Percentiles rank a stretch among this genome's conserved stretches.
Conservation (phyloP, 1,140 invertebrate species). For the Drosophila pseudoananassae region DNA sequence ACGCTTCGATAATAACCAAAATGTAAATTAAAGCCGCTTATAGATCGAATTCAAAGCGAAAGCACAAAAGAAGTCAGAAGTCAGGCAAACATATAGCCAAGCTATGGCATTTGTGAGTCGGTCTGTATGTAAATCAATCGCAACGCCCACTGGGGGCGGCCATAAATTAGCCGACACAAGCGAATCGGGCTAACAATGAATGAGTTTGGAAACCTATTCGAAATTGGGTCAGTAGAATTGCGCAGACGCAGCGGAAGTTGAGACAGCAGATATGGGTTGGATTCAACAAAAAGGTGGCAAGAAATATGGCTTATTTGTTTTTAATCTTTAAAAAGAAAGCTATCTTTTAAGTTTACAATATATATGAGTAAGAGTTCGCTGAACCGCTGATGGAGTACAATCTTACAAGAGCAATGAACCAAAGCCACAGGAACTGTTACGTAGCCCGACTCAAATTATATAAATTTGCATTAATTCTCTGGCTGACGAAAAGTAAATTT, state of each 20-base stretch:
- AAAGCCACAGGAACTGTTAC: constrained; percentile 6
- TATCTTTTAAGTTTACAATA: neutral
- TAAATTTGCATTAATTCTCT: constrained; percentile 47
- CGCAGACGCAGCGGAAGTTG: constrained; percentile 58
- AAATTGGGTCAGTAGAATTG: constrained; percentile 76
- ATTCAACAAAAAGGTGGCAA: neutral
- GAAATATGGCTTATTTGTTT: neutral
- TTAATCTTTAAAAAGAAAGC: neutral
- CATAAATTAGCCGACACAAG: constrained; percentile 57
- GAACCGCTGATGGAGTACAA: neutral
- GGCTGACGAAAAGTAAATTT: constrained; percentile 29
- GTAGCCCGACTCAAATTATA: constrained; percentile 18
- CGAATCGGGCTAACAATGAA: constrained; percentile 39
- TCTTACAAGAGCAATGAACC: constrained; percentile 9
- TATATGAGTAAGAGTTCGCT: neutral
- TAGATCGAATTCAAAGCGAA: constrained; percentile 12
- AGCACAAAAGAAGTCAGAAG: constrained; percentile 55
- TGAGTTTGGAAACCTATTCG: constrained; percentile 52
- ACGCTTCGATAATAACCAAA: constrained; percentile 55
- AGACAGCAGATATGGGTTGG: constrained; percentile 23
- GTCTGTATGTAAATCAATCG: constrained; percentile 45
- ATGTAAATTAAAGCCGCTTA: constrained; percentile 66
- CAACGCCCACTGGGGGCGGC: constrained; percentile 48
- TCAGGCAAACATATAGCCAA: constrained; percentile 37
- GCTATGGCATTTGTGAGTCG: constrained; percentile 1